Evolutionary conservation across 2,113 vertebrate species (phyloP).

Genomic region (Pseudorhombus dupliciocellatus): DNA sequence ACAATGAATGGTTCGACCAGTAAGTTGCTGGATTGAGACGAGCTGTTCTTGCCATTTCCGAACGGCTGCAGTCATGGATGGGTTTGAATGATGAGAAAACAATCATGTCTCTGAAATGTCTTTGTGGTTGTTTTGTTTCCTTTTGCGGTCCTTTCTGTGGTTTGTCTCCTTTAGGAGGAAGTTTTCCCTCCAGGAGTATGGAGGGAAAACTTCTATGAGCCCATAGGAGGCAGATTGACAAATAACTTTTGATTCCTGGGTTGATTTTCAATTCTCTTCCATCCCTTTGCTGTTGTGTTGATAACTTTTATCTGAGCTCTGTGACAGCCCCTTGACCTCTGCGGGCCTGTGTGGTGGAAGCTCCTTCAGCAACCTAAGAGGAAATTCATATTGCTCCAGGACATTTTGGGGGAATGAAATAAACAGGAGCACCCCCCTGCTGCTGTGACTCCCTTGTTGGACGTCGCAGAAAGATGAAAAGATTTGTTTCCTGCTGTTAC

Average conservation of each 20-base stretch:
- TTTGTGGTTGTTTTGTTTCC: no score
- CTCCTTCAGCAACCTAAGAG: not conserved
- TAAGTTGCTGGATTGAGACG: no score
- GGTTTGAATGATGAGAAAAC: no score
- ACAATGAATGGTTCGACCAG: not conserved
- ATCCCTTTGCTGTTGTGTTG: not conserved
- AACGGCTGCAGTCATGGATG: not conserved
- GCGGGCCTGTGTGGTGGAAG: not conserved
- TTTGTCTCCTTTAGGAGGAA: no score
- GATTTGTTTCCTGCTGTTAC: not conserved
- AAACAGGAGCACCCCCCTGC: not conserved
- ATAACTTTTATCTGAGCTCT: not conserved
- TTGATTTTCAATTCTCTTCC: no score
- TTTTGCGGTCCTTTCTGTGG: no score
- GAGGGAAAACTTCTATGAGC: no score
- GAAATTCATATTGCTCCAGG: not conserved
- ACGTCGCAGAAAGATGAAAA: not conserved
- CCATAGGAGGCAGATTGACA: no score
- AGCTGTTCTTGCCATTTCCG: not conserved
- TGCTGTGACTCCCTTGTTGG: not conserved
- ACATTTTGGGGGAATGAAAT: not conserved
- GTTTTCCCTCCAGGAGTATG: no score
- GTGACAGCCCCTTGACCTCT: not conserved
- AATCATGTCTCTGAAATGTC: no score
- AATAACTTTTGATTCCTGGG: no score